These are phyloP conservation scores for Bicyclus anynana DNA, from an alignment of 1,140 invertebrate genomes.

Conservation along the genomic window DNA sequence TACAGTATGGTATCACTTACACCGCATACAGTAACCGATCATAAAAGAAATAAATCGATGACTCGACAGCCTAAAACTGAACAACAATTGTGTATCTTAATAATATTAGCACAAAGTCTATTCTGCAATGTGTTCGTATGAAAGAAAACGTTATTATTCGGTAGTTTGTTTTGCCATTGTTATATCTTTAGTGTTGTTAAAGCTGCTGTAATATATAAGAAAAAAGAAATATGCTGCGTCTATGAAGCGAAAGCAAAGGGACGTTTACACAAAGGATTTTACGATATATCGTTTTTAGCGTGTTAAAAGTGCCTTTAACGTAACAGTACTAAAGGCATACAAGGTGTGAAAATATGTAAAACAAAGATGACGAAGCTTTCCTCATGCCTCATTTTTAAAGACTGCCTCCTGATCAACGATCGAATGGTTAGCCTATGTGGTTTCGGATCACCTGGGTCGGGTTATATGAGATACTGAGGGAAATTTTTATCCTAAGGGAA, in stretches of 20 bases:
- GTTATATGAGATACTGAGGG: too few relatives aligned
- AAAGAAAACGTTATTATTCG: neutral
- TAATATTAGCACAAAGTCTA: neutral
- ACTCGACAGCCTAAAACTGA: neutral
- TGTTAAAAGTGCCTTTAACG: too few relatives aligned
- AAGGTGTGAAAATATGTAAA: too few relatives aligned
- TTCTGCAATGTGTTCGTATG: neutral
- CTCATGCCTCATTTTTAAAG: too few relatives aligned
- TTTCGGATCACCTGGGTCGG: too few relatives aligned
- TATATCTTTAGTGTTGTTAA: neutral
- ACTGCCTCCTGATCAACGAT: too few relatives aligned
- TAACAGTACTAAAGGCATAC: too few relatives aligned
- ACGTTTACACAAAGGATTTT: neutral
- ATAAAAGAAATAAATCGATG: neutral
- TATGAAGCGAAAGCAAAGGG: neutral
- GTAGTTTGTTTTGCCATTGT: constrained; percentile 3
- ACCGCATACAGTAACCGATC: neutral
- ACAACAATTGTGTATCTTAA: neutral
- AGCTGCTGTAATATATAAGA: neutral
- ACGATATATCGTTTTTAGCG: too few relatives aligned
- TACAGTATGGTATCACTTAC: neutral
- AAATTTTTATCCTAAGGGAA: too few relatives aligned
- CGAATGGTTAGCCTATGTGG: too few relatives aligned
- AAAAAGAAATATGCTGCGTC: neutral
- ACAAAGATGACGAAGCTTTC: too few relatives aligned